Conservation (phyloP, 2,113 vertebrate genomes). For the Delphinus delphis region DNA sequence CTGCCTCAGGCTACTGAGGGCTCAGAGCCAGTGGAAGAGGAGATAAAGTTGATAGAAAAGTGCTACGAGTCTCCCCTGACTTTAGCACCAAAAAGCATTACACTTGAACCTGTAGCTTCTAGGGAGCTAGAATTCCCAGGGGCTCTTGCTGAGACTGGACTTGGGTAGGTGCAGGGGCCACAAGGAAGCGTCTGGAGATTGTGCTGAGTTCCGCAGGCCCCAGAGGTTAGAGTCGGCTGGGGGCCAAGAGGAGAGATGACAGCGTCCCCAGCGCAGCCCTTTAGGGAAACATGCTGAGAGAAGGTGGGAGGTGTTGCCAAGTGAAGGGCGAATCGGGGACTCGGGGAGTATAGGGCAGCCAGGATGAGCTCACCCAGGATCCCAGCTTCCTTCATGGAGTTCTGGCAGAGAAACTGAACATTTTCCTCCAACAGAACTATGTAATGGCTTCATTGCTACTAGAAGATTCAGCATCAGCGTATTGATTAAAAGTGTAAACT, state of each 20-base stretch:
- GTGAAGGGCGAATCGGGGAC: background rate
- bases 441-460: background rate
- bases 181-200: background rate
- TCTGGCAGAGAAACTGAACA: background rate
- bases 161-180: background rate
- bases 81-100: background rate
- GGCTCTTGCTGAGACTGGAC: background rate
- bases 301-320: background rate
- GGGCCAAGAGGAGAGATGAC: background rate
- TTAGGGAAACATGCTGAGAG: background rate
- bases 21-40: background rate
- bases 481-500: background rate
- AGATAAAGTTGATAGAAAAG: background rate
- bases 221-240: background rate
- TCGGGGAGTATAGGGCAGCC: background rate
- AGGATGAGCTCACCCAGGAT: background rate
- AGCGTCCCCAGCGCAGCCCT: background rate
- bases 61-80: background rate
- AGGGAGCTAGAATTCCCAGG: background rate
- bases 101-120: background rate
- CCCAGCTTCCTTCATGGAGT: background rate
- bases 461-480: background rate
- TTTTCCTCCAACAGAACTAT: background rate
- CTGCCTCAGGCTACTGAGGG: background rate
- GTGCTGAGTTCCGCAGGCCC: background rate